A percentile compares a stretch with the other conserved stretches of the same genome.
Evolutionary conservation across 2,888 invertebrate species (phyloP).

Genomic region (Neoitamus cyanurus): DNA sequence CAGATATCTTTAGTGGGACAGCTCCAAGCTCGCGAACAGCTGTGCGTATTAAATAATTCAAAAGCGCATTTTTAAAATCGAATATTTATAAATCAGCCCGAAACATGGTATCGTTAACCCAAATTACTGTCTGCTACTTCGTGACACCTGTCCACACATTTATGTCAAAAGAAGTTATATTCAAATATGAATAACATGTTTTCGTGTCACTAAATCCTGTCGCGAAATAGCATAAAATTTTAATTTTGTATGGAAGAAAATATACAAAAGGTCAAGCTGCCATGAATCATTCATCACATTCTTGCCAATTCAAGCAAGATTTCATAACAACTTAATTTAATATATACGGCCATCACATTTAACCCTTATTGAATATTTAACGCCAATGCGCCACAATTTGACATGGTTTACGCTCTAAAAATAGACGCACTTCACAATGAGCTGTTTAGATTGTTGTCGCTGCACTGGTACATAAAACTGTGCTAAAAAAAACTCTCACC

Average conservation of each 20-base stretch:
- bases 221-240: neutral
- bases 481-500: neutral
- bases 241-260: neutral
- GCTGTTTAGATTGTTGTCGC: neutral
- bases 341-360: neutral
- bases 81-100: neutral
- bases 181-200: too few relatives aligned
- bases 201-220: neutral
- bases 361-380: neutral
- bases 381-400: neutral
- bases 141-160: neutral
- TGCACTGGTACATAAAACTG: neutral
- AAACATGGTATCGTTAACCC: neutral
- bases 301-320: neutral
- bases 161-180: neutral
- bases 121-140: neutral
- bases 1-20: too few relatives aligned
- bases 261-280: neutral
- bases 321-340: neutral
- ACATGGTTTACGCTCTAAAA: neutral
- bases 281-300: neutral
- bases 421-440: neutral
- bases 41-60: too few relatives aligned
- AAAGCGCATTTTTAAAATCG: neutral
- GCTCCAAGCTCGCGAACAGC: too few relatives aligned